Evolutionary conservation across 2,113 vertebrate species (phyloP).

Genomic region (Capreolus pygargus): DNA sequence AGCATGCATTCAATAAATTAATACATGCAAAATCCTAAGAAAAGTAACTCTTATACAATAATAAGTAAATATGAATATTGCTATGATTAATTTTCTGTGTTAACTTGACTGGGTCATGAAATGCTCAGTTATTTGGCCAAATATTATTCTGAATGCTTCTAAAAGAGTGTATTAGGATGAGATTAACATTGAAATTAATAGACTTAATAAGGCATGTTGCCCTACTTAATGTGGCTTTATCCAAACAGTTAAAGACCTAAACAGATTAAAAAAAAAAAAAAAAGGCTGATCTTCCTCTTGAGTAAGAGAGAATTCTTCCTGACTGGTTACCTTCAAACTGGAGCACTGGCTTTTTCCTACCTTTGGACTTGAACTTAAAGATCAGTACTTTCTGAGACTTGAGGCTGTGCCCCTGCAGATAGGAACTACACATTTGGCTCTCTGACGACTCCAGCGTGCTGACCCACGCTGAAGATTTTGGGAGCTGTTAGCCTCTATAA

Average conservation of each 20-base stretch:
- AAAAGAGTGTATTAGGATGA: neutral
- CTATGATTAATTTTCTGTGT: neutral
- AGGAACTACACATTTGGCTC: neutral
- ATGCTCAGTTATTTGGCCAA: neutral
- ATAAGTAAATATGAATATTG: neutral
- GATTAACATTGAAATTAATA: neutral
- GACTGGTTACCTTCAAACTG: neutral
- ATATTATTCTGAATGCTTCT: neutral
- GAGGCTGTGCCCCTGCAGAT: neutral
- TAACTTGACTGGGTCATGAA: neutral
- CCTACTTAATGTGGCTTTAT: neutral
- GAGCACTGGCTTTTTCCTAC: neutral
- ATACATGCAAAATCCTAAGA: neutral
- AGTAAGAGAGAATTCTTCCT: neutral
- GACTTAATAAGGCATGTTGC: neutral
- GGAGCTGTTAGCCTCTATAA: neutral
- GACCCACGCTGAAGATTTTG: neutral
- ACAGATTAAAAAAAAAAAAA: neutral
- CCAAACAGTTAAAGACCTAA: neutral
- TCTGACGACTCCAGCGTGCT: neutral
- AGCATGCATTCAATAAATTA: neutral
- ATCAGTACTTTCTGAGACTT: neutral
- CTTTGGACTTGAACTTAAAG: neutral
- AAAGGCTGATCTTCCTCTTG: neutral
- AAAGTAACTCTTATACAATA: neutral